A percentile compares a stretch with the other conserved stretches of the same genome.
Evolutionary conservation across 1,140 invertebrate genomes (phyloP).

Genomic region (Meloidogyne floridensis): DNA sequence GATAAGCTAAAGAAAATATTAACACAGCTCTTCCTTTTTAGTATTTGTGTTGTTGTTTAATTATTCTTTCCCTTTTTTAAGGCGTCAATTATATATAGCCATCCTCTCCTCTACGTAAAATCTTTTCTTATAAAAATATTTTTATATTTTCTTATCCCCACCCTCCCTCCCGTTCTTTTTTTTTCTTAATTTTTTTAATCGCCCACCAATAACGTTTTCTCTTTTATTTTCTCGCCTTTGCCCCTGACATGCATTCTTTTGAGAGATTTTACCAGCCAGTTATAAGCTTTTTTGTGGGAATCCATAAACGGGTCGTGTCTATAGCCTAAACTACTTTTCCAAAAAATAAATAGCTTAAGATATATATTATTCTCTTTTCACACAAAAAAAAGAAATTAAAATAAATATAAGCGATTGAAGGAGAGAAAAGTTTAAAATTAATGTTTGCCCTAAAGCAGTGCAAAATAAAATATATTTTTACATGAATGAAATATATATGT

Average conservation of each 20-base stretch:
- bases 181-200: not conserved
- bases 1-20: no score
- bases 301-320: slow-evolving; percentile 3
- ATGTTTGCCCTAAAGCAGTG: not conserved
- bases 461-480: slow-evolving; percentile 22
- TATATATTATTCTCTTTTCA: not conserved
- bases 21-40: no score
- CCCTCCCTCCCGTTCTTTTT: not conserved
- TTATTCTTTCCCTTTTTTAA: no score
- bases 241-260: slow-evolving; percentile 8
- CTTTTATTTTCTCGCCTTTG: not conserved
- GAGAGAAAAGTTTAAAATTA: not conserved
- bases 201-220: slow-evolving; percentile 5
- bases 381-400: not conserved
- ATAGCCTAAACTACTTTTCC: not conserved
- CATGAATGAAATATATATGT: not conserved
- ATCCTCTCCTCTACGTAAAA: not conserved
- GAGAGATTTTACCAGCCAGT: not conserved
- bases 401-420: not conserved
- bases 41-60: no score
- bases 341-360: not conserved
- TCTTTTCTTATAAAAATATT: not conserved
- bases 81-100: not conserved
- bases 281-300: not conserved
- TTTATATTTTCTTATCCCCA: not conserved